Percentiles rank a stretch among this genome's conserved stretches.
Conservation (phyloP, 2,113 vertebrate species). For the Corapipo altera region DNA sequence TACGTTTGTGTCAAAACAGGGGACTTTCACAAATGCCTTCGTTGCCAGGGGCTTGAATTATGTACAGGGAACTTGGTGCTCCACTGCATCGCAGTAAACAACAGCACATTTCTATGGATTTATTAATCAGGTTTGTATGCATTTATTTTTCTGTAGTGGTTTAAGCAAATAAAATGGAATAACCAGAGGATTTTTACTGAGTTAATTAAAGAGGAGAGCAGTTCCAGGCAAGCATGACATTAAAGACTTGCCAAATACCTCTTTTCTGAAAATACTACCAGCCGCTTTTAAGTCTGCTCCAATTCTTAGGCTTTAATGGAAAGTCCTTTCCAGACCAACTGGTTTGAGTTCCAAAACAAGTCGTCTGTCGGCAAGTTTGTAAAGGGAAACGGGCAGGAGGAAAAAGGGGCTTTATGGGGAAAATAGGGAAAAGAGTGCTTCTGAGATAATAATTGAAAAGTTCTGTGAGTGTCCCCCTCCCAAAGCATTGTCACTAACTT, state of each 20-base stretch:
- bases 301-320: slow-evolving; percentile 32
- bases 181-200: slow-evolving; percentile 47
- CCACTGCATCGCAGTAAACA: not conserved
- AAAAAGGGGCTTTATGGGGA: not conserved
- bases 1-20: not conserved
- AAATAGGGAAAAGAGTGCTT: not conserved
- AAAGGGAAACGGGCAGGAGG: not conserved
- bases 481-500: not conserved
- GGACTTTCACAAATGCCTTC: not conserved
- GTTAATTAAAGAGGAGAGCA: slow-evolving; percentile 59
- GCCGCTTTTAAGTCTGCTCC: slow-evolving; percentile 44
- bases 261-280: slow-evolving; percentile 52
- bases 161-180: slow-evolving; percentile 49
- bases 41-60: slow-evolving; percentile 11
- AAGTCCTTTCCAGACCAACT: slow-evolving; percentile 45
- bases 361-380: not conserved
- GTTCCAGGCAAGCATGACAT: slow-evolving; percentile 57
- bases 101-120: not conserved
- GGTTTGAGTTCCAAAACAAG: slow-evolving; percentile 34
- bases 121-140: slow-evolving; percentile 18
- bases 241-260: slow-evolving; percentile 59
- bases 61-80: not conserved
- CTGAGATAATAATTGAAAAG: not conserved
- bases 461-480: not conserved
- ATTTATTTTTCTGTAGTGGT: slow-evolving; percentile 45